Evolutionary conservation across 2,888 invertebrate genomes (phyloP).

Genomic region (Anagyrus pseudococci): DNA sequence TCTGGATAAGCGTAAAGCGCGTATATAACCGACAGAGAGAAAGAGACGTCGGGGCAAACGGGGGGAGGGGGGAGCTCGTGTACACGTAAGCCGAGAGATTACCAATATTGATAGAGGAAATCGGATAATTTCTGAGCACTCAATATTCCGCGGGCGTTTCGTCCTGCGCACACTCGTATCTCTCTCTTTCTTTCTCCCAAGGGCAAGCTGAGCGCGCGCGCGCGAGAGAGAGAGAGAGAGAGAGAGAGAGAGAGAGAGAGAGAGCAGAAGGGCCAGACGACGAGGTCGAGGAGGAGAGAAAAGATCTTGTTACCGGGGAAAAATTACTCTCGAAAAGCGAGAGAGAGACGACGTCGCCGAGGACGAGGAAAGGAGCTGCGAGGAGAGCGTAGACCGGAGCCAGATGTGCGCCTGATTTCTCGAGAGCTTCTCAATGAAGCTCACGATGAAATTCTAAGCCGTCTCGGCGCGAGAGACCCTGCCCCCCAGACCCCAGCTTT

Average conservation of each 20-base stretch:
- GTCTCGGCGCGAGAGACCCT: too few species aligned
- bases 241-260: neutral
- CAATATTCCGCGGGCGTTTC: slow-evolving; percentile 38
- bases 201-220: neutral
- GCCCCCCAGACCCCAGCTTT: neutral
- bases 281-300: too few species aligned
- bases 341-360: slow-evolving; percentile 18
- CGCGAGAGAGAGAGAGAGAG: too few species aligned
- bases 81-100: slow-evolving; percentile 37
- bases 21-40: neutral
- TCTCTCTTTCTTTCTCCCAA: slow-evolving; percentile 3
- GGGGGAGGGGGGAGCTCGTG: neutral
- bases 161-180: slow-evolving; percentile 1
- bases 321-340: slow-evolving; percentile 33
- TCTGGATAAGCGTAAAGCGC: slow-evolving; percentile 9
- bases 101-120: slow-evolving; percentile 41
- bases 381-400: slow-evolving; percentile 23
- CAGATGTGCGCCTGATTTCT: slow-evolving; percentile 40
- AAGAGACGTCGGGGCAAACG: neutral
- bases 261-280: neutral
- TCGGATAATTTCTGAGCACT: slow-evolving; percentile 41
- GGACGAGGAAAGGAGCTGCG: slow-evolving; percentile 5
- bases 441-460: slow-evolving; percentile 36
- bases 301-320: slow-evolving; percentile 39
- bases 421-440: slow-evolving; percentile 39